Base-by-base conservation (phyloP, 2,113 vertebrate genomes). In the Macrotus californicus region DNA sequence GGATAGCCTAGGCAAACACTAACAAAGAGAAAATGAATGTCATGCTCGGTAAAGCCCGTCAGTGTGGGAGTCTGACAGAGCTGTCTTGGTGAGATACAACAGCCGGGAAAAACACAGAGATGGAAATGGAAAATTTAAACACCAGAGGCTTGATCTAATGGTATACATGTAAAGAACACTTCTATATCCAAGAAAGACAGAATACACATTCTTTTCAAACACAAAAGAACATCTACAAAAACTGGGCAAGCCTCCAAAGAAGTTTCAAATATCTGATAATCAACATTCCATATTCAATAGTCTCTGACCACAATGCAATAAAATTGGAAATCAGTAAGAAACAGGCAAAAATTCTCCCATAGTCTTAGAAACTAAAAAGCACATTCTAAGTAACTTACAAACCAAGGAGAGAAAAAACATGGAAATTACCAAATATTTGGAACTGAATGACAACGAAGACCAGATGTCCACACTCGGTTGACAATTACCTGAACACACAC, bases 371-470 rank as follows among this genome's bases (percentile, higher is more conserved):
- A 89, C 0, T 61, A 72, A 92, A 77, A 79, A 79, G 39, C 21
- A 75, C 24, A 43, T 81, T 86, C 69, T 41, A 83, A 92, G n/a
- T 66, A 88, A 43, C 24, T 88, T 83, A 1, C 39, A 80, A 87
- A 34, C 41, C 54, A 89, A 92, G 89, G 61, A 93, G 66, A 95
- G 67, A 91, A 94, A 81, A 59, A 59, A 59, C 73, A 67, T 26
- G 29, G 41, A 91, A 96, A 93, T 43, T 48, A 82, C 59, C 72
- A 43, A 88, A 93, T 72, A 83, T 79, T 97, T 61, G 69, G 81
- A 84, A 94, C 11, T 21, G n/a, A 87, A 73, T 76, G 56, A 75
- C 12, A 80, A 81, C 39, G 21, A 94, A 87, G 48, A 76, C 19
- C 82, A 64, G 36, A 48, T 56, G 18, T 91, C 81, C 64, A 87